Evolutionary conservation across 2,888 invertebrate species (phyloP).

Genomic region (Eupithecia tripunctaria): DNA sequence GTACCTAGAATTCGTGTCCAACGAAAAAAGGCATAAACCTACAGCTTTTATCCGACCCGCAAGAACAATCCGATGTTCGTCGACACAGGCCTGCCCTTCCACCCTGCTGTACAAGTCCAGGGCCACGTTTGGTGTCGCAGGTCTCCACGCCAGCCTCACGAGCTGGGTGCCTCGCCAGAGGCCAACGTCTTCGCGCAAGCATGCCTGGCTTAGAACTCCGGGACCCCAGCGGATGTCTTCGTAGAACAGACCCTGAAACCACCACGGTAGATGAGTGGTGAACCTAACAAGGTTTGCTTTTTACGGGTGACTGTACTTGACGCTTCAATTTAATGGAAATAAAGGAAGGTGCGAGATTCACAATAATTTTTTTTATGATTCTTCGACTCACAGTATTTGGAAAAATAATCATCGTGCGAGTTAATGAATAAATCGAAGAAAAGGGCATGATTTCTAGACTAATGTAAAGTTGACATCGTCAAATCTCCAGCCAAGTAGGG

Average conservation of each 20-base stretch:
- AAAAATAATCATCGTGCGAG: no score
- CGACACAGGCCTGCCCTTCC: constrained; percentile 51
- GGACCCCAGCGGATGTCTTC: constrained; percentile 84
- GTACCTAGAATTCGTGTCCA: background rate
- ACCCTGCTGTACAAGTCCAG: constrained; percentile 56
- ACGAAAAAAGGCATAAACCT: background rate
- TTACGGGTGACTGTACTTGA: no score
- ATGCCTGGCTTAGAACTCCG: constrained; percentile 75
- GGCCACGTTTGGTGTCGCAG: constrained; percentile 54
- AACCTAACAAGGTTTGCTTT: no score
- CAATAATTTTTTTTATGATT: no score
- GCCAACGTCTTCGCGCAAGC: constrained; percentile 81
- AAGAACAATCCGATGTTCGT: constrained; percentile 57
- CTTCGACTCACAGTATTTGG: no score
- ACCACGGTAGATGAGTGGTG: background rate
- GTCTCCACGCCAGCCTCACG: constrained; percentile 73
- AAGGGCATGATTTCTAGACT: background rate
- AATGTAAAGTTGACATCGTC: no score
- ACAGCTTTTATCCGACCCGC: constrained; percentile 43
- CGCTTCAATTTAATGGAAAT: no score
- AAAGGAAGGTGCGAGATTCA: no score
- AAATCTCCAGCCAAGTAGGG: background rate
- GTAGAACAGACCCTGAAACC: constrained; percentile 76
- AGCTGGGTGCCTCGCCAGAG: constrained; percentile 81
- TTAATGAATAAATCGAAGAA: no score